A percentile compares a stretch with the other conserved stretches of the same genome.
These are phyloP conservation scores for Anodontia alba DNA, from an alignment of 2,888 invertebrate species.

Conservation along the genomic window DNA sequence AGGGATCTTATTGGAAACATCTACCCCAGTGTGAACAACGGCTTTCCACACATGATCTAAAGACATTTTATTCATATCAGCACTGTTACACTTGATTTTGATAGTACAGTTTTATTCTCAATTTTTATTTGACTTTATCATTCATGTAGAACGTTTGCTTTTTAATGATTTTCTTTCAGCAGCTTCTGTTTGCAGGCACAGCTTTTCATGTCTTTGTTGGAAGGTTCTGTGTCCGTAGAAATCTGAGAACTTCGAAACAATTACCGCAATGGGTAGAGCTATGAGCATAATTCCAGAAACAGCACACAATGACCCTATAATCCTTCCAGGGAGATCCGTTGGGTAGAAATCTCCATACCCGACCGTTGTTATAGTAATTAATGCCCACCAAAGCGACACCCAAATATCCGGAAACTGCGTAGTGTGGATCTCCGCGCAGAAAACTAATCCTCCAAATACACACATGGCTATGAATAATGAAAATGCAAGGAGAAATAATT, in stretches of 20 bases:
- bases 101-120: too few species aligned
- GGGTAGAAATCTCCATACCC: constrained; percentile 13
- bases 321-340: neutral
- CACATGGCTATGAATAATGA: neutral
- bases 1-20: too few species aligned
- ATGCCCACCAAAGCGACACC: constrained; percentile 11
- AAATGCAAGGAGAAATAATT: neutral
- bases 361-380: constrained; percentile 7
- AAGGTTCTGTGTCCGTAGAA: neutral
- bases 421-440: constrained; percentile 15
- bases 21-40: too few species aligned
- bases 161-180: too few species aligned
- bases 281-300: neutral
- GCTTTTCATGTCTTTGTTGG: neutral
- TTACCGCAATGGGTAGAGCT: constrained; percentile 9
- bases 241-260: neutral
- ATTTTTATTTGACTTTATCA: too few species aligned
- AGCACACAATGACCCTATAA: neutral
- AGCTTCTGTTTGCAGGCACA: neutral
- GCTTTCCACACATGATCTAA: too few species aligned
- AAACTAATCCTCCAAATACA: constrained; percentile 8
- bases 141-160: too few species aligned
- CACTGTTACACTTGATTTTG: too few species aligned
- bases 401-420: neutral
- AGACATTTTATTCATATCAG: too few species aligned